Base-by-base conservation (phyloP, 2,113 vertebrate genomes). In the Mionectes macconnelli region DNA sequence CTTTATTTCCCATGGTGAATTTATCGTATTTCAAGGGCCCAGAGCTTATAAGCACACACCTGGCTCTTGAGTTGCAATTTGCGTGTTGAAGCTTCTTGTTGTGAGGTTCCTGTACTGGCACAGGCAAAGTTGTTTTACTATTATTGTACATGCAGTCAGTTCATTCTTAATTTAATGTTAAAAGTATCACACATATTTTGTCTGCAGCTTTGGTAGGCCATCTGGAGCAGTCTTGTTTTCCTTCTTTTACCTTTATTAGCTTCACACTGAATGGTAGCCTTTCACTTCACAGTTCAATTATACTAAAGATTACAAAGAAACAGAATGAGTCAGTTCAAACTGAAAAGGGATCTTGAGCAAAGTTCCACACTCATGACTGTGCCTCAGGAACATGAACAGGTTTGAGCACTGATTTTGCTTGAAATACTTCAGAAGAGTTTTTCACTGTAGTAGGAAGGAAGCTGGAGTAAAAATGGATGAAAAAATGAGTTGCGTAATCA, bases 41-140 rank as follows among this genome's bases (percentile, higher is more conserved):
- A 72, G 69, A 94, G 94, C 96, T 97, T 96, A 97, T 97, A 97
- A 97, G 84, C 77, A 89, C 87, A 90, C 95, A 97, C 95, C 97
- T 97, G 97, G 92, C 93, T 94, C 86, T 96, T 84, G 77, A 97
- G 74, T 19, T 93, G 81, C 82, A 90, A 64, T 96, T 96, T 96
- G 94, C 18, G 30, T 80, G 60, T 89, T 62, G 87, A 94, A 96
- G 37, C 60, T 40, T 93, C 77, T 94, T 82, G 16, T 49, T 87
- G 81, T 67, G 63, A 83, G 55, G 57, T 53, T 93, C 77, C 70
- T 79, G 50, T n/a, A 14, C 57, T 77, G 60, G 42, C 92, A 78
- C 40, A 90, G 68, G 64, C 64, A 83, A 75, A 75, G 69, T 91
- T 89, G 57, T 59, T 94, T 85, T 83, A 73, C 78, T 90, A 0